Conservation (phyloP, 1,140 invertebrate species). For the Drosophila sucinea region DNA sequence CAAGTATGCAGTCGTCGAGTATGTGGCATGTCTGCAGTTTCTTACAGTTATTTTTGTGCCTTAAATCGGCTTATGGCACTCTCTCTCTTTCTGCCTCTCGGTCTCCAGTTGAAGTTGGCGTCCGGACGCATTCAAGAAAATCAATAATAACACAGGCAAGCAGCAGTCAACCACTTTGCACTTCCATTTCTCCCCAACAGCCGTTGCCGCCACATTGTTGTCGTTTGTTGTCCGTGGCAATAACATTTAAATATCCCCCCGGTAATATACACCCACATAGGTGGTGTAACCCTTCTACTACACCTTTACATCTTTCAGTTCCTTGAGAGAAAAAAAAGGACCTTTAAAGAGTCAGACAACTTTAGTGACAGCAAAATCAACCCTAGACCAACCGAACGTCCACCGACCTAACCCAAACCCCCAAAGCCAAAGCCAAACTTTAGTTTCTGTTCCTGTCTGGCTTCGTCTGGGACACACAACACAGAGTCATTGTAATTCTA, state of each 20-base stretch:
- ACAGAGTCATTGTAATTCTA: constrained; percentile 46
- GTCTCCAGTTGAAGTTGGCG: constrained; percentile 18
- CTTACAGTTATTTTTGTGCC: constrained; percentile 72
- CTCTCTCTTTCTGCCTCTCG: neutral
- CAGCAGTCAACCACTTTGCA: constrained; percentile 7
- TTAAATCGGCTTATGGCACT: constrained; percentile 73
- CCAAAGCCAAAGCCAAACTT: neutral
- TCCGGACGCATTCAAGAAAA: constrained; percentile 51
- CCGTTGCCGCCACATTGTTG: constrained; percentile 42
- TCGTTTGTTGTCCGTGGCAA: constrained; percentile 66
- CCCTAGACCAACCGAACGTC: constrained; percentile 31
- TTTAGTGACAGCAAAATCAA: constrained; percentile 43
- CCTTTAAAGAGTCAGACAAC: constrained; percentile 45
- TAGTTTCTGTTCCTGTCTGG: constrained; percentile 50
- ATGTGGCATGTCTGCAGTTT: constrained; percentile 57
- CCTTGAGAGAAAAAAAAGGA: constrained; percentile 37
- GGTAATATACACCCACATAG: neutral
- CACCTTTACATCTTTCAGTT: constrained; percentile 13
- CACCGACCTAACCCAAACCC: neutral
- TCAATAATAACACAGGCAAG: constrained; percentile 49
- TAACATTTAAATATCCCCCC: constrained; percentile 66
- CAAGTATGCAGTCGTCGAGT: constrained; percentile 36
- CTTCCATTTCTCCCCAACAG: neutral
- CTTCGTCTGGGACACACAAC: constrained; percentile 34
- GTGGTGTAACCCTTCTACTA: constrained; percentile 5